A percentile compares a stretch with the other conserved stretches of the same genome.
Evolutionary conservation across 2,888 invertebrate species (phyloP).

Genomic region (Himalopsyche kuldschensis): DNA sequence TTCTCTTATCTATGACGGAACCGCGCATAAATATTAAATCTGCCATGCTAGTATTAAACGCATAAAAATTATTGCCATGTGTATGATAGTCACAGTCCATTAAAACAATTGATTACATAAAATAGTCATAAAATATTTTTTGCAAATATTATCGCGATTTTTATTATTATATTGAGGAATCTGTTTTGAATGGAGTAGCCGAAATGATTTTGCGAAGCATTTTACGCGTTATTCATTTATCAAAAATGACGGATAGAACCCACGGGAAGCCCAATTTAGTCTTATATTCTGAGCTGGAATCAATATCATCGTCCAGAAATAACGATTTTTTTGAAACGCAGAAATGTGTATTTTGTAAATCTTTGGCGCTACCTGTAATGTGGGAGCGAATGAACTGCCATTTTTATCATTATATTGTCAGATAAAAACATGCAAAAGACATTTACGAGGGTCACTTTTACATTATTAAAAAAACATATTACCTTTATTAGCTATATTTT

Average conservation of each 20-base stretch:
- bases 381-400: neutral
- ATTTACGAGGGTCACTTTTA: too few species aligned
- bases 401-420: too few species aligned
- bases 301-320: slow-evolving; percentile 1
- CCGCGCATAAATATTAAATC: too few species aligned
- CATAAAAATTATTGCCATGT: neutral
- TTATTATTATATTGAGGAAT: neutral
- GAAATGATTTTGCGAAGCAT: neutral
- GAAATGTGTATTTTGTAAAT: neutral
- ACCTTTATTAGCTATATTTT: too few species aligned
- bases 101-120: neutral
- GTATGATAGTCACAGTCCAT: neutral
- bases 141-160: neutral
- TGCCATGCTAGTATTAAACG: too few species aligned
- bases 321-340: neutral
- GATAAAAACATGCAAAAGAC: too few species aligned
- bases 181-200: neutral
- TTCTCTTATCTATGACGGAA: too few species aligned
- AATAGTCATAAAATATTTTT: neutral
- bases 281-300: slow-evolving; percentile 7
- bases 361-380: neutral
- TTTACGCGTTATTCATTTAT: neutral
- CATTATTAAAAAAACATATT: too few species aligned
- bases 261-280: slow-evolving; percentile 5
- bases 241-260: neutral